Evolutionary conservation across 2,797 vertebrate species (phyloP), one percentile per base, ranked within the genome.

Genomic region (Miichthys miiuy): DNA sequence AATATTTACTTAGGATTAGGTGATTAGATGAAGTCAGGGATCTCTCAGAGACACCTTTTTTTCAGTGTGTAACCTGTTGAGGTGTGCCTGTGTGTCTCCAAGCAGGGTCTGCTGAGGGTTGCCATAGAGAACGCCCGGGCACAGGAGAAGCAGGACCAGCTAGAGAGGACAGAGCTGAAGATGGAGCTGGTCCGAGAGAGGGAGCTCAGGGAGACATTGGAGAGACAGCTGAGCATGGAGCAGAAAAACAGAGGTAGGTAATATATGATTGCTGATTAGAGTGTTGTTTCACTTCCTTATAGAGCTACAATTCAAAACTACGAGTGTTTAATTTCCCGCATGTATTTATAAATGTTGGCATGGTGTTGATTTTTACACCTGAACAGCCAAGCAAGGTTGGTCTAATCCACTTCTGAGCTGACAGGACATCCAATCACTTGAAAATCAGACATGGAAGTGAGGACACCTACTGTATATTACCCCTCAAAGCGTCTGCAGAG

Each of bases 111-210:
- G 77, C 94, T 99, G 94, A 99, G 99, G 92, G 98, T 99, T 93
- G 98, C 98, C 93, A 98, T 99, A 89, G 98, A 99, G 91, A 99
- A 98, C 77, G 97, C 98, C 69, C 96, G 98, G 87, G 97, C 97
- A 74, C 98, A 99, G 96, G 98, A 99, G 91, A 99, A 99, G 84
- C 98, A 99, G 87, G 97, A 99, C 82, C 98, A 99, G 89, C 95
- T 99, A 95, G 98, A 99, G 94, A 97, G 98, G 94, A 98, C 97
- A 4, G 98, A 99, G 93, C 94, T 99, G 91, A 99, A 99, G 95
- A 97, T 99, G 98, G 98, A 99, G 92, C 96, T 99, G 87, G 97
- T 98, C 90, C 95, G 97, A 79, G 98, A 99, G 93, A 91, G 98
- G 89, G 98, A 99, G 93, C 95, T 99, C 73, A 95, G 98, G 56